Evolutionary conservation across 2,797 vertebrate species (phyloP).

Genomic region (Geotrypetes seraphini): DNA sequence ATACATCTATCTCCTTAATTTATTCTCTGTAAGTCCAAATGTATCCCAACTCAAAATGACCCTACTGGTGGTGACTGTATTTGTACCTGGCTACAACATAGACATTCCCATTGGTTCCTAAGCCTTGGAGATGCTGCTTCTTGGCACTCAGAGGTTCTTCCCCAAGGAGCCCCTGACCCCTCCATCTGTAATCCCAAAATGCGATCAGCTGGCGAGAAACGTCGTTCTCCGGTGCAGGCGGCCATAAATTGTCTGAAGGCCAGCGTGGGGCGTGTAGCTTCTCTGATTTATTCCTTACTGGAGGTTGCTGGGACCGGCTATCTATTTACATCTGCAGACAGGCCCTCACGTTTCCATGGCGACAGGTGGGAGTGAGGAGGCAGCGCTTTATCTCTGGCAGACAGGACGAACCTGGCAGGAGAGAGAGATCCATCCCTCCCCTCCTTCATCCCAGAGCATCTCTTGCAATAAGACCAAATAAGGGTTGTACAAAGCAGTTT

Average conservation of each 20-base stretch:
- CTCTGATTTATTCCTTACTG: conserved; percentile 44
- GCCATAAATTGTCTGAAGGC: conserved; percentile 48
- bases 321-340: conserved; percentile 29
- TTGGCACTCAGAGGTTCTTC: too few relatives aligned
- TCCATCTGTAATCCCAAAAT: conserved; percentile 7
- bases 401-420: conserved; percentile 1
- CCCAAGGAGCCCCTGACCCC: neutral
- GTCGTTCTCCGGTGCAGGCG: conserved; percentile 27
- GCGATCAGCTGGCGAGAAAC: conserved; percentile 17
- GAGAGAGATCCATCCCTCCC: neutral
- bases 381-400: neutral
- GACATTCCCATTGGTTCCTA: too few relatives aligned
- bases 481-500: too few relatives aligned
- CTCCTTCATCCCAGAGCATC: neutral
- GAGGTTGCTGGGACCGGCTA: conserved; percentile 3
- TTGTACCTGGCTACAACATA: too few relatives aligned
- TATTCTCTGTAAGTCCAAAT: too few relatives aligned
- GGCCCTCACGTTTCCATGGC: conserved; percentile 21
- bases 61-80: too few relatives aligned
- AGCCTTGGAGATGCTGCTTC: too few relatives aligned
- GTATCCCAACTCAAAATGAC: too few relatives aligned
- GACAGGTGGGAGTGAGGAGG: conserved; percentile 9
- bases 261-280: conserved; percentile 33
- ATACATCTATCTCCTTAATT: too few relatives aligned
- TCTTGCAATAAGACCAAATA: neutral